Conservation (phyloP, 2,113 vertebrate species). For the Notothenia rossii region DNA sequence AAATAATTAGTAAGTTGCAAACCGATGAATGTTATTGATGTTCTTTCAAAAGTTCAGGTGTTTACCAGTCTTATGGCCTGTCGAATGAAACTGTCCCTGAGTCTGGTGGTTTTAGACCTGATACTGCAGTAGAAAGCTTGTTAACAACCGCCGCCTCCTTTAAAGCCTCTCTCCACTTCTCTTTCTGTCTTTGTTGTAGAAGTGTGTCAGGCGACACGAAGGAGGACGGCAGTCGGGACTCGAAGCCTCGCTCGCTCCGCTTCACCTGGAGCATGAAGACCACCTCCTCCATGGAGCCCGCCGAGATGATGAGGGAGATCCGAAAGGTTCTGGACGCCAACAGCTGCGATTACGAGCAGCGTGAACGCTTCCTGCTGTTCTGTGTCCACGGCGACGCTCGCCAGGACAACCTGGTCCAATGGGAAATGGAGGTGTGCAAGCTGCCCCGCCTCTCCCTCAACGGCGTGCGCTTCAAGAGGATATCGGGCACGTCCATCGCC, state of each 20-base stretch:
- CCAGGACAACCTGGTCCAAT: slow-evolving; percentile 96
- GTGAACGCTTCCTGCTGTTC: slow-evolving; percentile 98
- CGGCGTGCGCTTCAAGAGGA: slow-evolving; percentile 97
- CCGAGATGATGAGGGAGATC: slow-evolving; percentile 98
- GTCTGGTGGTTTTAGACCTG: too few relatives aligned
- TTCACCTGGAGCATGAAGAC: slow-evolving; percentile 99
- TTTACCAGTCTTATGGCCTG: too few relatives aligned
- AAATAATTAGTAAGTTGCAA: too few relatives aligned
- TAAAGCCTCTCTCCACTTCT: slow-evolving; percentile 11
- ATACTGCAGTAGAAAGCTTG: background rate
- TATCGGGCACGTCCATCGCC: slow-evolving; percentile 97
- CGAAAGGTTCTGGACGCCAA: slow-evolving; percentile 96
- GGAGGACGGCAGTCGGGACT: slow-evolving; percentile 91
- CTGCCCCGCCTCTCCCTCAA: slow-evolving; percentile 95
- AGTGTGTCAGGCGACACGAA: slow-evolving; percentile 91
- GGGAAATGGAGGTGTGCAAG: slow-evolving; percentile 99
- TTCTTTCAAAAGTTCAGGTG: too few relatives aligned
- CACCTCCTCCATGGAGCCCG: slow-evolving; percentile 97
- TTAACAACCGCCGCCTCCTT: background rate
- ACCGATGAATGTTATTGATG: too few relatives aligned
- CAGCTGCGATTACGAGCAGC: slow-evolving; percentile 98
- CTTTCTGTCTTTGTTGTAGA: slow-evolving; percentile 75
- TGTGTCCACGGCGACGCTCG: slow-evolving; percentile 96
- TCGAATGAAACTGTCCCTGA: too few relatives aligned
- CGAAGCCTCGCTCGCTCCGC: slow-evolving; percentile 94